phyloP scores from a whole-genome alignment of 30 jellyfish, hydroid and myxozoan genomes.

The Aurelia aurita region DNA sequence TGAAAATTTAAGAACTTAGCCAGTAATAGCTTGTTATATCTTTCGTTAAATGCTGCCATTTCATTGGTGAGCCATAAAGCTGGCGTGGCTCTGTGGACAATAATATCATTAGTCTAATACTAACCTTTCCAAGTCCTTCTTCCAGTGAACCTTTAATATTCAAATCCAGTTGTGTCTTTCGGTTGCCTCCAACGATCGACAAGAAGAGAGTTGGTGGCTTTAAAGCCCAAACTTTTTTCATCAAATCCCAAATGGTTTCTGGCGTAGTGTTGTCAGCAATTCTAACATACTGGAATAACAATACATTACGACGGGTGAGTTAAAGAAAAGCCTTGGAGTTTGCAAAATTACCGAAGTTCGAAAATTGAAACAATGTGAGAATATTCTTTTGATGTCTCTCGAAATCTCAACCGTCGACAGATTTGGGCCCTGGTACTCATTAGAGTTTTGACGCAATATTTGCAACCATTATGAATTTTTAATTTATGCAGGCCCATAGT shows the following conservation, averaged over 20 bases:
- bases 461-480: too few species aligned
- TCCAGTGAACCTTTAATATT: slow-evolving; percentile 20
- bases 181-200: slow-evolving; percentile 44
- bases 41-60: background rate
- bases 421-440: too few species aligned
- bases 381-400: too few species aligned
- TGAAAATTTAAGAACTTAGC: background rate
- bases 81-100: background rate
- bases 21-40: background rate
- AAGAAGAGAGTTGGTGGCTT: slow-evolving; percentile 46
- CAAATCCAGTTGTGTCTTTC: background rate
- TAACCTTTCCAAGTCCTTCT: slow-evolving; percentile 20
- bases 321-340: too few species aligned
- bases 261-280: slow-evolving; percentile 16
- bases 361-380: background rate
- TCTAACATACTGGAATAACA: slow-evolving; percentile 26
- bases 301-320: background rate
- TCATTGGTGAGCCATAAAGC: background rate
- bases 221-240: slow-evolving; percentile 21
- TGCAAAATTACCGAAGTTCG: background rate
- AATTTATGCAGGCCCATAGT: too few species aligned
- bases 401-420: too few species aligned
- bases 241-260: slow-evolving; percentile 21
- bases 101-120: background rate
- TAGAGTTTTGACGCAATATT: too few species aligned